A percentile compares a stretch with the other conserved stretches of the same genome.
phyloP scores from a whole-genome alignment of 2,113 vertebrate genomes.

The Pavo muticus region DNA sequence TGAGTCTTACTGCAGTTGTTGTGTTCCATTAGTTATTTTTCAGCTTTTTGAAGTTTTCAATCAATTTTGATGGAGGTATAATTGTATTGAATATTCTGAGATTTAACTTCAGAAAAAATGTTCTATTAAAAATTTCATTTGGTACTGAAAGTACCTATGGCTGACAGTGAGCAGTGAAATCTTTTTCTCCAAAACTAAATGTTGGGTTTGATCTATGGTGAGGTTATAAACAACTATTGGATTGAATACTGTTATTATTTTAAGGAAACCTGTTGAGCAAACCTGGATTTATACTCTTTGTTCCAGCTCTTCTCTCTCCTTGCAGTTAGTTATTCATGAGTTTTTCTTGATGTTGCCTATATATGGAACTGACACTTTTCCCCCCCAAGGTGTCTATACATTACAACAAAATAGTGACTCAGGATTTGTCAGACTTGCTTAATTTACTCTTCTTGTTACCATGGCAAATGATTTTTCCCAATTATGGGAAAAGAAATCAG shows the following conservation, averaged over 20 bases:
- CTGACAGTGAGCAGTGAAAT: not conserved
- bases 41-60: not conserved
- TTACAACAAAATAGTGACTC: not conserved
- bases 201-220: not conserved
- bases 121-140: not conserved
- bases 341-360: not conserved
- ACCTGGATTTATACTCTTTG: not conserved
- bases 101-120: not conserved
- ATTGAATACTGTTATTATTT: not conserved
- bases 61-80: not conserved
- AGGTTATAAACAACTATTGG: not conserved
- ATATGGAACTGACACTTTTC: not conserved
- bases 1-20: not conserved
- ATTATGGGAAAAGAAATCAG: not conserved
- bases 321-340: not conserved
- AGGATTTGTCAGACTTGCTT: not conserved
- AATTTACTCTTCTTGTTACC: not conserved
- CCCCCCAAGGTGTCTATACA: not conserved
- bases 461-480: not conserved
- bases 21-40: not conserved
- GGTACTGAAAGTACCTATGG: not conserved
- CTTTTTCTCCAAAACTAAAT: not conserved
- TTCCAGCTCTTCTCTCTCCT: not conserved
- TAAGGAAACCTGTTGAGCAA: not conserved
- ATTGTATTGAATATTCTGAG: not conserved